Conservation (phyloP, 2,113 vertebrate genomes). For the Oriolus oriolus region DNA sequence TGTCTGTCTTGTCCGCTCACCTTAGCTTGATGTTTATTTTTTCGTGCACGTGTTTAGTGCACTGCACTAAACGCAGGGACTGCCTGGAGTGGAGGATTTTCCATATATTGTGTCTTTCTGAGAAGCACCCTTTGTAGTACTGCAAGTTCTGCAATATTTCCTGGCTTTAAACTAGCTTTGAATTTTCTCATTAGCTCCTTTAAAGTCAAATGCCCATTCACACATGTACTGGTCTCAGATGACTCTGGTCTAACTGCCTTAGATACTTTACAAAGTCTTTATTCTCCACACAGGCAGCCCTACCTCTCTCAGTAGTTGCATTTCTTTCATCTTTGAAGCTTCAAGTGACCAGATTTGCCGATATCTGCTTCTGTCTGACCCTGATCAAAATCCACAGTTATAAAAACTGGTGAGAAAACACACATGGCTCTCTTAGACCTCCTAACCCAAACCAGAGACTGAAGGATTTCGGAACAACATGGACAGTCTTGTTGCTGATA, state of each 20-base stretch:
- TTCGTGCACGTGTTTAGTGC: constrained; percentile 26
- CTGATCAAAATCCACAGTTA: neutral
- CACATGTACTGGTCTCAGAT: neutral
- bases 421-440: neutral
- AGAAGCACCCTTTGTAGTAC: neutral
- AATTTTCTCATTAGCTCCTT: neutral
- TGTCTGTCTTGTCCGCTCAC: constrained; percentile 49
- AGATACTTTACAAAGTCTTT: neutral
- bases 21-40: constrained; percentile 55
- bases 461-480: neutral
- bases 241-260: neutral
- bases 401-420: neutral
- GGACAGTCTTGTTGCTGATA: neutral
- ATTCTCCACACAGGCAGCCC: neutral
- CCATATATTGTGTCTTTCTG: neutral
- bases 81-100: constrained; percentile 47
- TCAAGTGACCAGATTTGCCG: neutral
- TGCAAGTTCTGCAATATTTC: neutral
- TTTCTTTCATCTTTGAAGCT: neutral
- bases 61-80: constrained; percentile 5
- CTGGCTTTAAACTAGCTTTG: neutral
- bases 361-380: neutral
- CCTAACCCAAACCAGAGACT: neutral
- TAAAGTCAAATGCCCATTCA: neutral
- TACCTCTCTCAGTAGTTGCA: neutral